These are phyloP conservation scores for Dermatemys mawii DNA, from an alignment of 2,113 vertebrate genomes.

Conservation along the genomic window DNA sequence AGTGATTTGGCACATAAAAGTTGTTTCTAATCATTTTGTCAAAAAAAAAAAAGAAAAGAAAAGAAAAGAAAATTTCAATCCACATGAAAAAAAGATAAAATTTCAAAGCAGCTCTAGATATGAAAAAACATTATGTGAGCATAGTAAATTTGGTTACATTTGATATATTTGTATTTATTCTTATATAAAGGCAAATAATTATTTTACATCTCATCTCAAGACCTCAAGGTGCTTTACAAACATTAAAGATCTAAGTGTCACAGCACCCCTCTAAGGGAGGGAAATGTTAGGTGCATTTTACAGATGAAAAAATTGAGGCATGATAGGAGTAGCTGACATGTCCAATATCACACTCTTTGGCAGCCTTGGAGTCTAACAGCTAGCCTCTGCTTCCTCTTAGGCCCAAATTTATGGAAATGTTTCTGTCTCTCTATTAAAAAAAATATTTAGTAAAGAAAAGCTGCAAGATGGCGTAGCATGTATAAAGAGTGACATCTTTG, in stretches of 20 bases:
- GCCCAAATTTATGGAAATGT: neutral
- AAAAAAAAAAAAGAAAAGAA: neutral
- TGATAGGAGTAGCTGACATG: neutral
- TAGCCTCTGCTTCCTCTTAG: neutral
- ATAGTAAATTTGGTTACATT: neutral
- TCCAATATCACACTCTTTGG: accelerated
- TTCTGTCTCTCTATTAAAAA: neutral
- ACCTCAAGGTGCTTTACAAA: neutral
- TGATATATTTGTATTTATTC: neutral
- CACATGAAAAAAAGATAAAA: neutral
- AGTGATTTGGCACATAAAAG: neutral
- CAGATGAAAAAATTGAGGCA: neutral
- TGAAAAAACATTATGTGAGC: neutral
- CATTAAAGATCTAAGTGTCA: neutral
- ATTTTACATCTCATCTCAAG: neutral
- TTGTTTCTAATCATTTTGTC: neutral
- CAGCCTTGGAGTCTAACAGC: neutral
- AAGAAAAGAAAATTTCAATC: neutral
- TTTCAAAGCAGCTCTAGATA: neutral
- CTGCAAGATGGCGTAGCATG: neutral
- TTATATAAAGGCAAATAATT: no score
- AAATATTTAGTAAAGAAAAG: neutral
- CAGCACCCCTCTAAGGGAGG: neutral
- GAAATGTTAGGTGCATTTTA: neutral
- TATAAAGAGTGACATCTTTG: neutral